phyloP scores from a whole-genome alignment of 2,888 invertebrate species.

The Troilus luridus region DNA sequence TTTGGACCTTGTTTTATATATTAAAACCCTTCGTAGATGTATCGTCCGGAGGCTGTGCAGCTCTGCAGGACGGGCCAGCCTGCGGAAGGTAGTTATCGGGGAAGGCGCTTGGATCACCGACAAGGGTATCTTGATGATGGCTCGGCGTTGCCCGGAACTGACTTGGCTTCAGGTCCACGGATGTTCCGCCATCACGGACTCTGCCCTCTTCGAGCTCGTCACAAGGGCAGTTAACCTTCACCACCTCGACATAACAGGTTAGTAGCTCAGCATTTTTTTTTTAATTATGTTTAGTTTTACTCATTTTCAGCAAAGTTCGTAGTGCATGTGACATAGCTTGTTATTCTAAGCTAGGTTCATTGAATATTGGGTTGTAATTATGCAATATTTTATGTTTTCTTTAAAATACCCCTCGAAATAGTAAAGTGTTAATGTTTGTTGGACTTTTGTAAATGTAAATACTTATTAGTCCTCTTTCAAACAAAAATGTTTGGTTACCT shows the following conservation, averaged over 20 bases:
- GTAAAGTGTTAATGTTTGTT: too few relatives aligned
- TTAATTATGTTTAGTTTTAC: neutral
- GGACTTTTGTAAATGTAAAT: too few relatives aligned
- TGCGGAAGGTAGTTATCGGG: constrained; percentile 78
- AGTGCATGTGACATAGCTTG: too few relatives aligned
- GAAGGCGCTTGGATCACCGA: constrained; percentile 83
- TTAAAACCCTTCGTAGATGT: constrained; percentile 65
- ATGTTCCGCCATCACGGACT: constrained; percentile 81
- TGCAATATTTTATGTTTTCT: too few relatives aligned
- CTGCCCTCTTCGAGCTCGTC: constrained; percentile 83
- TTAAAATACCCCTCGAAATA: too few relatives aligned
- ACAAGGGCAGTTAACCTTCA: constrained; percentile 85
- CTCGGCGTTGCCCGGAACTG: constrained; percentile 85
- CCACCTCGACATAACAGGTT: constrained; percentile 89
- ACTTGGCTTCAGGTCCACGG: constrained; percentile 85
- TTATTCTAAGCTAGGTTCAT: too few relatives aligned
- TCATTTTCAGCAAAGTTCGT: too few relatives aligned
- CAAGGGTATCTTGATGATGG: constrained; percentile 81
- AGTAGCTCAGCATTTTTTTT: constrained; percentile 64
- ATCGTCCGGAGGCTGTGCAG: constrained; percentile 78
- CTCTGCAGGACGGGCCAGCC: constrained; percentile 75
- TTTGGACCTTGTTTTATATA: neutral
- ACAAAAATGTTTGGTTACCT: too few relatives aligned
- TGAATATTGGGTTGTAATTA: too few relatives aligned
- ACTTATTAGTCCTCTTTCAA: too few relatives aligned